phyloP scores from a whole-genome alignment of 1,140 invertebrate genomes.

The Psix sp. region DNA sequence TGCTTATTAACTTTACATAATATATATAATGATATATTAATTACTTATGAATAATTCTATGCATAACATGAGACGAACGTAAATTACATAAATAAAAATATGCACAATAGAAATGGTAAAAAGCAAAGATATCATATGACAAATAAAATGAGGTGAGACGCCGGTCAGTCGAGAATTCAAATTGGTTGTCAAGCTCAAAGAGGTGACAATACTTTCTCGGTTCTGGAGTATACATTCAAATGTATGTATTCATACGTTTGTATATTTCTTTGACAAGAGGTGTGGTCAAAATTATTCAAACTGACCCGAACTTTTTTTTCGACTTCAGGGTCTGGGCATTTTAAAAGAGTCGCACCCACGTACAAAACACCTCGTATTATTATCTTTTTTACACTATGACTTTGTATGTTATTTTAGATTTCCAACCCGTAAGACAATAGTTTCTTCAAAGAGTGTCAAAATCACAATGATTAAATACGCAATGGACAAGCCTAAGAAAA shows the following conservation, averaged over 20 bases:
- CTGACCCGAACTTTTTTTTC: constrained; percentile 71
- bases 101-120: constrained; percentile 3
- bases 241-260: constrained; percentile 76
- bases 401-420: constrained; percentile 40
- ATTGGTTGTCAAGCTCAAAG: constrained; percentile 60
- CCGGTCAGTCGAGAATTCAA: constrained; percentile 63
- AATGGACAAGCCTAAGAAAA: no score
- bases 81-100: no score
- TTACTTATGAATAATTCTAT: no score
- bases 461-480: constrained; percentile 54
- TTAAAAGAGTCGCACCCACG: constrained; percentile 76
- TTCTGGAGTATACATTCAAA: constrained; percentile 71
- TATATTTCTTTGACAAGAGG: constrained; percentile 75
- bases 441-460: constrained; percentile 33
- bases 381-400: constrained; percentile 29
- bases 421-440: constrained; percentile 37
- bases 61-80: no score
- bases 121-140: neutral
- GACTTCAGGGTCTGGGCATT: constrained; percentile 70
- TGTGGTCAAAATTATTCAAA: constrained; percentile 79
- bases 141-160: constrained; percentile 15
- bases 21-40: no score
- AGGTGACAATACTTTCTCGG: constrained; percentile 74
- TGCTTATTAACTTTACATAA: no score
- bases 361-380: constrained; percentile 50